Percentiles rank a stretch among this genome's conserved stretches.
Conservation (phyloP, 2,113 vertebrate genomes). For the Empidonax traillii region DNA sequence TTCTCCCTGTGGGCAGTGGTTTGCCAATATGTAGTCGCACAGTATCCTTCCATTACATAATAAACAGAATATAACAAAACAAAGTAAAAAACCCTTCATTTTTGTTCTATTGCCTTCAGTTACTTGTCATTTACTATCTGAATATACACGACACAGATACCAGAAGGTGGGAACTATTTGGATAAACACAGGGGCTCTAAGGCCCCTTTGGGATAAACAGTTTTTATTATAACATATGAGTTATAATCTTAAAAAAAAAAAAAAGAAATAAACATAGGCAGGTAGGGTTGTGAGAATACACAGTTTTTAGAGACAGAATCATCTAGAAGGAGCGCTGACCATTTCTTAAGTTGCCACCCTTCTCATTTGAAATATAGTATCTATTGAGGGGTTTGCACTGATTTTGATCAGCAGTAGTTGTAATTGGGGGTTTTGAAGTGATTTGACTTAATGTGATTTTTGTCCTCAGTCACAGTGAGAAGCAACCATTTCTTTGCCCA, state of each 20-base stretch:
- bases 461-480: not conserved
- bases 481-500: not conserved
- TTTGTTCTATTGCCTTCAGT: not conserved
- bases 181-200: not conserved
- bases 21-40: not conserved
- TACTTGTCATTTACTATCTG: not conserved
- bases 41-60: not conserved
- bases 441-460: not conserved
- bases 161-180: not conserved
- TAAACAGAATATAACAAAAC: not conserved
- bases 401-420: not conserved
- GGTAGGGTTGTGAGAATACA: not conserved
- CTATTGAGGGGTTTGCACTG: not conserved
- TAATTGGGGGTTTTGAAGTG: not conserved
- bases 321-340: not conserved
- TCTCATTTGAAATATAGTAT: not conserved
- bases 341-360: not conserved
- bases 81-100: not conserved
- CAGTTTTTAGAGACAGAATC: not conserved
- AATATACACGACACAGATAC: not conserved
- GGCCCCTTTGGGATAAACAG: not conserved
- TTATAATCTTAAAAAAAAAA: not conserved
- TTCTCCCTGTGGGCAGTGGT: not conserved
- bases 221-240: not conserved
- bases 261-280: not conserved